Base-by-base conservation (phyloP, 2,797 vertebrate genomes). In the Argentina silus region DNA sequence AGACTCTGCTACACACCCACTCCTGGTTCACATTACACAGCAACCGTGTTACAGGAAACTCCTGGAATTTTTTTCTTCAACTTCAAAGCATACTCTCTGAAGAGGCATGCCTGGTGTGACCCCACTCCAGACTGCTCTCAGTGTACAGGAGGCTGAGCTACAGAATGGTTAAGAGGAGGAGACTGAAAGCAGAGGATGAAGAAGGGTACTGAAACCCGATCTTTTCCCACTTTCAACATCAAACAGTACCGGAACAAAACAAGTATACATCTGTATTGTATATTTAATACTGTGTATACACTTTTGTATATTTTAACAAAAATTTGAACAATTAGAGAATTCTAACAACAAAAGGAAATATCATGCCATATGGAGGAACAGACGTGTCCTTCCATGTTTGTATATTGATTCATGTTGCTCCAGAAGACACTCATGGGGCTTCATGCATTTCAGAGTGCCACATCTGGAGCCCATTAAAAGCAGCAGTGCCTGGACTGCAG, bases 21-120 rank as follows among this genome's bases (percentile, higher is more conserved):
- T 87, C 84, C 92, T 93, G 93, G 83, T 91, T 94, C 85, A 85
- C 85, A 93, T 94, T 94, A 93, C 74, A 77, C 48, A 27, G 77
- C 8, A 63, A 78, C 77, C 83, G 51, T 81, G 88, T 91, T 89
- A 89, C 90, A 88, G 85, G 91, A 93, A 91, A 88, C 83, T 86
- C 75, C 80, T 91, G 90, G 91, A 93, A 92, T 90, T 90, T 86
- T 90, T 90, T 86, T 75, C 27, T 81, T 57, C 17, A 73, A 87
- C 91, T 91, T 93, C 90, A 93, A 93, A 71, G 65, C 65, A 36
- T 66, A 6, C 7, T 45, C 61, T 45, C 15, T 7, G 15, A 63
- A 42, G 42, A n/a, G n/a, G 61, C 3, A 15, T 1, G 7, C 48
- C 21, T 51, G 10, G 67, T 79, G 69, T 11, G 75, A 78, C 51